Percentiles rank a stretch among this genome's conserved stretches.
phyloP scores from a whole-genome alignment of 2,797 vertebrate genomes.

The Helostoma temminkii region DNA sequence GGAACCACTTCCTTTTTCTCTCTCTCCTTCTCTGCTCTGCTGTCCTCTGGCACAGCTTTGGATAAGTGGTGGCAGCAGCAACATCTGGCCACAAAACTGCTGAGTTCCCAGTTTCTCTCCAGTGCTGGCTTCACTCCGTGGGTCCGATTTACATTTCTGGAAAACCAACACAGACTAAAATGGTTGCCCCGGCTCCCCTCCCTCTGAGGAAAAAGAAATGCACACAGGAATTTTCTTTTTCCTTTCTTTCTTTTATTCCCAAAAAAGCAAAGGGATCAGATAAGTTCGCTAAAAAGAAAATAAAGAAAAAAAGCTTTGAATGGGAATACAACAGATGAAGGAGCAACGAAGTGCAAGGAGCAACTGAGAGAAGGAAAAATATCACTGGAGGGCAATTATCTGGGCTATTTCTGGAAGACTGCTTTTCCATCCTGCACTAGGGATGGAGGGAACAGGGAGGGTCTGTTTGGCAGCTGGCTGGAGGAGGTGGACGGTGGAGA shows the following conservation, averaged over 20 bases:
- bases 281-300: constrained; percentile 29
- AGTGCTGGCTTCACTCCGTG: constrained; percentile 22
- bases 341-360: constrained; percentile 31
- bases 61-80: constrained; percentile 23
- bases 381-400: constrained; percentile 81
- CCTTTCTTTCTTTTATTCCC: constrained; percentile 9
- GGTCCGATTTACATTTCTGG: constrained; percentile 64
- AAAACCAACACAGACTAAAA: constrained; percentile 66
- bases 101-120: constrained; percentile 38
- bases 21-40: too few relatives aligned
- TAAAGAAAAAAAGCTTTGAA: constrained; percentile 27
- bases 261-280: constrained; percentile 40
- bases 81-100: constrained; percentile 67
- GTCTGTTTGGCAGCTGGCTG: constrained; percentile 75
- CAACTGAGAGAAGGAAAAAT: constrained; percentile 38
- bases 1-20: constrained; percentile 32
- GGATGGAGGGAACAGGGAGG: constrained; percentile 73
- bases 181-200: constrained; percentile 22
- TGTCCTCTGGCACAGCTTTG: neutral
- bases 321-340: constrained; percentile 49
- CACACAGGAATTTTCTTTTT: constrained; percentile 52
- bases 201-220: constrained; percentile 28
- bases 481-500: constrained; percentile 51
- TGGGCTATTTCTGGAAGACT: constrained; percentile 81
- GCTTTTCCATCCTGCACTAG: constrained; percentile 73